Conservation (phyloP, 2,113 vertebrate species). For the Coregonus clupeaformis region DNA sequence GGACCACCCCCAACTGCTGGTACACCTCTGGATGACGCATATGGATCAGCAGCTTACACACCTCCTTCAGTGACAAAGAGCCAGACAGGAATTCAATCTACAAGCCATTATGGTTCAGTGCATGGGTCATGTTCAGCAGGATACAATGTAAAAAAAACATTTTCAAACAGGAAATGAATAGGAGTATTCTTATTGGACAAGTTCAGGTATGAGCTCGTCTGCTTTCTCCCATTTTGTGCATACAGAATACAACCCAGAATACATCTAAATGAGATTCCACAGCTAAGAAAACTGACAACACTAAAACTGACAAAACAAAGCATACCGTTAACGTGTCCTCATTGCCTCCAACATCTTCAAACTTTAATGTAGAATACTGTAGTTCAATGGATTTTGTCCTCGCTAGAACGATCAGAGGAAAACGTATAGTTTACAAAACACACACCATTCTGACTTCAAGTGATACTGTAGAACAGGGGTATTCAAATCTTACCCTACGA, state of each 20-base stretch:
- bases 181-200: too few species aligned
- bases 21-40: constrained; percentile 92
- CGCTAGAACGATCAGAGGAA: constrained; percentile 50
- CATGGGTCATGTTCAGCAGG: not conserved
- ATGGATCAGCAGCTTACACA: constrained; percentile 93
- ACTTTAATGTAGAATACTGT: constrained; percentile 79
- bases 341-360: constrained; percentile 91
- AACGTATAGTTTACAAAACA: not conserved
- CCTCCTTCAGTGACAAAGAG: constrained; percentile 73
- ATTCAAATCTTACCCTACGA: too few species aligned
- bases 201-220: too few species aligned
- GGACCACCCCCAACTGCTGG: constrained; percentile 85
- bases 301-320: not conserved
- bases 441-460: not conserved
- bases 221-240: too few species aligned
- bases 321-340: constrained; percentile 84
- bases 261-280: too few species aligned
- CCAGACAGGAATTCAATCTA: not conserved
- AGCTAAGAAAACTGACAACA: too few species aligned
- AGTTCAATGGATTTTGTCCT: constrained; percentile 73
- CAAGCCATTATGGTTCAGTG: not conserved
- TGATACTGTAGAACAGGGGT: not conserved
- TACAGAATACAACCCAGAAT: too few species aligned
- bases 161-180: too few species aligned
- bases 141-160: too few species aligned